phyloP scores from a whole-genome alignment of 2,113 vertebrate species.

The Puma concolor region DNA sequence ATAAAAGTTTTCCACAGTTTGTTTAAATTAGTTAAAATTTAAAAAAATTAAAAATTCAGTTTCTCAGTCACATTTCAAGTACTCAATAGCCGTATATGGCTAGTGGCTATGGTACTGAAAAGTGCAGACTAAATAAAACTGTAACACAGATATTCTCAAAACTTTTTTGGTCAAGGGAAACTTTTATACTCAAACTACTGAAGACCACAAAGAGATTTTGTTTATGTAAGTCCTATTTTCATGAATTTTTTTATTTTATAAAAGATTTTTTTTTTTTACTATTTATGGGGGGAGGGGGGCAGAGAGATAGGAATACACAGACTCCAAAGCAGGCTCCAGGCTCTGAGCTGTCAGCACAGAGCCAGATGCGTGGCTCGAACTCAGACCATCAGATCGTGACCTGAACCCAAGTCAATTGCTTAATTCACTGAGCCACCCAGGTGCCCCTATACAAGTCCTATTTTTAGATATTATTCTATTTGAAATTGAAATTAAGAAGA shows the following conservation, averaged over 20 bases:
- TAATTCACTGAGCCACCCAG: too few species aligned
- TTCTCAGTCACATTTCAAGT: neutral
- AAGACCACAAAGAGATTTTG: slow-evolving; percentile 12
- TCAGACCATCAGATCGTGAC: too few species aligned
- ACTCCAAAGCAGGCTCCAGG: too few species aligned
- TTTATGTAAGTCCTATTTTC: neutral
- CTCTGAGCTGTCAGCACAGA: too few species aligned
- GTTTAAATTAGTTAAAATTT: neutral
- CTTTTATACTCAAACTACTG: neutral
- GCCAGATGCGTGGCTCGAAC: too few species aligned
- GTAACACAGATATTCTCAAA: neutral
- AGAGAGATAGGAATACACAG: too few species aligned
- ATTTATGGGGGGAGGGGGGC: too few species aligned
- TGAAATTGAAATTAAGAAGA: slow-evolving; percentile 31
- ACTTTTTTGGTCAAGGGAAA: neutral
- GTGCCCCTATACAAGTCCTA: neutral
- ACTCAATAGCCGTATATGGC: neutral
- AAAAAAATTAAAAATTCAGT: neutral
- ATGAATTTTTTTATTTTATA: too few species aligned
- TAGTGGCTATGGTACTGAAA: neutral
- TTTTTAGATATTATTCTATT: neutral
- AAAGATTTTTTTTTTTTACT: too few species aligned
- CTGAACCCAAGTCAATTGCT: too few species aligned
- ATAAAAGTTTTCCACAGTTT: neutral
- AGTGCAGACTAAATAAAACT: neutral